These are phyloP conservation scores for Amphipoea lucens DNA, from an alignment of 2,888 invertebrate species.

Conservation along the genomic window DNA sequence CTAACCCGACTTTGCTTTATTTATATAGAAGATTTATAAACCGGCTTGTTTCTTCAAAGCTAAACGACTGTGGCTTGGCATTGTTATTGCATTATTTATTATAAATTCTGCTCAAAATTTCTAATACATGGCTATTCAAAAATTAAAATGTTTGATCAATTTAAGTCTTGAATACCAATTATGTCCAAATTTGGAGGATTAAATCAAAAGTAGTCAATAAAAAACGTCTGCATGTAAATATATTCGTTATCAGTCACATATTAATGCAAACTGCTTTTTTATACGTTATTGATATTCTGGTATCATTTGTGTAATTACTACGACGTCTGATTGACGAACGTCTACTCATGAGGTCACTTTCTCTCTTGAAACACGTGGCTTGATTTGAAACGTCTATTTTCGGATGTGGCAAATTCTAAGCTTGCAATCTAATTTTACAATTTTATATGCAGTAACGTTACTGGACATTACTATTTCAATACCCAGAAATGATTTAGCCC, in stretches of 20 bases:
- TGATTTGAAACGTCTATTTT: conserved; percentile 23
- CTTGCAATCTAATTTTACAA: conserved; percentile 4
- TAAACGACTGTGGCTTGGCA: neutral
- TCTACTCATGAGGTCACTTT: conserved; percentile 29
- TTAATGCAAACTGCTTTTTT: conserved; percentile 40
- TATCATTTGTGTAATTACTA: conserved; percentile 18
- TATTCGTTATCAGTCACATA: neutral
- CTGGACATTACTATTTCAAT: neutral
- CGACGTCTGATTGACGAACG: conserved; percentile 37
- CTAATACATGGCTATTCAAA: neutral
- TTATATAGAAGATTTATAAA: neutral
- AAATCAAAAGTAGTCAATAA: conserved; percentile 16
- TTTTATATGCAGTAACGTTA: conserved; percentile 2
- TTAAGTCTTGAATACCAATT: conserved; percentile 9
- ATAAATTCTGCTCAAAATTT: neutral
- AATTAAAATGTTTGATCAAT: neutral
- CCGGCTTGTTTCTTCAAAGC: neutral
- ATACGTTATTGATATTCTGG: conserved; percentile 38
- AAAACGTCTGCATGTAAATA: conserved; percentile 35
- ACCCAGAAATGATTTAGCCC: neutral
- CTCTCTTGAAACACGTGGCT: conserved; percentile 23
- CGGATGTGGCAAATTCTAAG: conserved; percentile 1
- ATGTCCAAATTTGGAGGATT: conserved; percentile 4
- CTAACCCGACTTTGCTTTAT: no score
- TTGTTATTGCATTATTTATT: neutral